These are phyloP conservation scores for Pituophis catenifer DNA, from an alignment of 2,113 vertebrate species.

Conservation along the genomic window DNA sequence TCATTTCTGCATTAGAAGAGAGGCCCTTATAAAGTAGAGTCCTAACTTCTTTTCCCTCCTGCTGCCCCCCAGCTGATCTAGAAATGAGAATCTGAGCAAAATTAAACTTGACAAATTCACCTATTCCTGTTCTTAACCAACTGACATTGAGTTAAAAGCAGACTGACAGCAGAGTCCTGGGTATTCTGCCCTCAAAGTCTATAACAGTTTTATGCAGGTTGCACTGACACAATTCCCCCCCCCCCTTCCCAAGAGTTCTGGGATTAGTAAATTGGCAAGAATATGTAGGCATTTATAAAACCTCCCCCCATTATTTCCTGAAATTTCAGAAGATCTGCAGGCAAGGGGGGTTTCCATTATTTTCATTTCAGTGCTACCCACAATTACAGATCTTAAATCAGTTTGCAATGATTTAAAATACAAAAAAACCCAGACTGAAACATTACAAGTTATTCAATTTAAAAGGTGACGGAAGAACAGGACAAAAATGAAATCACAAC, in stretches of 20 bases:
- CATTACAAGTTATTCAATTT: not conserved
- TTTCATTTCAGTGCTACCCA: not conserved
- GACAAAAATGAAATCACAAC: not conserved
- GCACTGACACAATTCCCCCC: not conserved
- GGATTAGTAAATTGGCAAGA: not conserved
- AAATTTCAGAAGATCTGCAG: not conserved
- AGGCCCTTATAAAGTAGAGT: not conserved
- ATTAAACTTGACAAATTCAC: not conserved
- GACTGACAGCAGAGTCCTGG: not conserved
- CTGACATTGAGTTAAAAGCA: not conserved
- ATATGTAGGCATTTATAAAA: not conserved
- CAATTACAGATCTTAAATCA: not conserved
- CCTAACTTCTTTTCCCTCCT: not conserved
- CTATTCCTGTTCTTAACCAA: not conserved
- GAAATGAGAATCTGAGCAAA: not conserved
- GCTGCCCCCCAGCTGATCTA: not conserved
- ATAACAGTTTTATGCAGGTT: not conserved
- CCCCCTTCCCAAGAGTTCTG: not conserved
- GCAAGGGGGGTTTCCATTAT: not conserved
- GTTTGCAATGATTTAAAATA: not conserved
- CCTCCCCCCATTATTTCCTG: not conserved
- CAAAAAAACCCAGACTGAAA: not conserved
- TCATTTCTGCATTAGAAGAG: not conserved
- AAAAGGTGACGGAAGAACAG: not conserved
- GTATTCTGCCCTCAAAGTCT: not conserved